Evolutionary conservation across 2,113 vertebrate genomes (phyloP).

Genomic region (Neotragus pygmaeus): DNA sequence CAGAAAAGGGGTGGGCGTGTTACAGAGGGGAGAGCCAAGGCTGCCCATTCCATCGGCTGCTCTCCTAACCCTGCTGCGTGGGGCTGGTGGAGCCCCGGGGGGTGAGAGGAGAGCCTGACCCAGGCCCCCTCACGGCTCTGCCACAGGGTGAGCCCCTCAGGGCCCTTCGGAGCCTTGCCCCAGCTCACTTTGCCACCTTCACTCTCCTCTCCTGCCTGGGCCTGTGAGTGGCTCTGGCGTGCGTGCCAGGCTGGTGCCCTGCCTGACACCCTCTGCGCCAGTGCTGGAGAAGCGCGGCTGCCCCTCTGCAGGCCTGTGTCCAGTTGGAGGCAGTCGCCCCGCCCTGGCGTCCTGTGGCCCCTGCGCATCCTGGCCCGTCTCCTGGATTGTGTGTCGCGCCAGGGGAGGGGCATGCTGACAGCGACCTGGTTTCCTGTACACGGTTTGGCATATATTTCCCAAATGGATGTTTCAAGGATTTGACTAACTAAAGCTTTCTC

Average conservation of each 20-base stretch:
- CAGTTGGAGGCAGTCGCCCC: accelerated
- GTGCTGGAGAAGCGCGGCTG: background rate
- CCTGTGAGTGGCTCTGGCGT: background rate
- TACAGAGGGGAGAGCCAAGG: background rate
- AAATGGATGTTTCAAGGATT: background rate
- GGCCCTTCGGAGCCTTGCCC: background rate
- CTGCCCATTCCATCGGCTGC: background rate
- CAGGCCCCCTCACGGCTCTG: background rate
- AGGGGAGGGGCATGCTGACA: background rate
- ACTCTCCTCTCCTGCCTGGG: background rate
- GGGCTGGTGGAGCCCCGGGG: background rate
- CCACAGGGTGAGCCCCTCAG: background rate
- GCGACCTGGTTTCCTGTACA: background rate
- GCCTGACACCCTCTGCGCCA: background rate
- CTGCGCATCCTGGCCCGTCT: background rate
- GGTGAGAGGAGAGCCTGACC: background rate
- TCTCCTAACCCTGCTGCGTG: accelerated
- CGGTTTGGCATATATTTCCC: background rate
- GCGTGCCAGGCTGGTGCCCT: background rate
- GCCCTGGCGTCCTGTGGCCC: no score
- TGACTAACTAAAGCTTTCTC: background rate
- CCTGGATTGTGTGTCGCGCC: accelerated
- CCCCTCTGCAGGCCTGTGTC: background rate
- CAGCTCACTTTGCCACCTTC: background rate
- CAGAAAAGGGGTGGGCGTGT: background rate